phyloP scores from a whole-genome alignment of 2,888 invertebrate genomes.

The Epistrophella euchroma region DNA sequence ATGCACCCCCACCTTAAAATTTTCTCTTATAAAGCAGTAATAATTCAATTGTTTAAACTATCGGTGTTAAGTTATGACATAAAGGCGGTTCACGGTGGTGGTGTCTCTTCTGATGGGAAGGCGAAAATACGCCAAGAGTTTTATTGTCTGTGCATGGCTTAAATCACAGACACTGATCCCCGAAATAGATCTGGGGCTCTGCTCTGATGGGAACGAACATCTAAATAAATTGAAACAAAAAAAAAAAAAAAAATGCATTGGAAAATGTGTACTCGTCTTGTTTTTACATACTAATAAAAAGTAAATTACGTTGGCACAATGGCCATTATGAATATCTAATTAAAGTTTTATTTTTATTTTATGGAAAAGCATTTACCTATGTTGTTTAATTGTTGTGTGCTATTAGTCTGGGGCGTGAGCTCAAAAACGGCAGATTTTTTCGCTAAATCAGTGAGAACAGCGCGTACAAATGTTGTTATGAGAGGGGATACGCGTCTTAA shows the following conservation, averaged over 20 bases:
- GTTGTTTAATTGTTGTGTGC: conserved; percentile 67
- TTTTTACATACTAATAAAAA: conserved; percentile 39
- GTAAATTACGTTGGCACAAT: conserved; percentile 64
- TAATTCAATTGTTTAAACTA: conserved; percentile 71
- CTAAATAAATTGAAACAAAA: conserved; percentile 1
- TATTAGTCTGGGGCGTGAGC: conserved; percentile 12
- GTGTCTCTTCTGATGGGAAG: conserved; percentile 12
- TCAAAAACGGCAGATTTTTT: conserved; percentile 13
- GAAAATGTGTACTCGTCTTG: conserved; percentile 50
- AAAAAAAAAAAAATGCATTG: conserved; percentile 25
- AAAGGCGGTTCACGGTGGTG: conserved; percentile 35
- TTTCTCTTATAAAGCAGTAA: conserved; percentile 17
- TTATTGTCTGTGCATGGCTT: conserved; percentile 1
- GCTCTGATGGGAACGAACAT: conserved; percentile 33
- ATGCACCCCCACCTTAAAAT: conserved; percentile 1
- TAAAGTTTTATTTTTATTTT: conserved; percentile 52
- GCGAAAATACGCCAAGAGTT: conserved; percentile 41
- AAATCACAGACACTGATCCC: conserved; percentile 36
- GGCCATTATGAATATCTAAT: conserved; percentile 74
- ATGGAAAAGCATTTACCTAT: conserved; percentile 65
- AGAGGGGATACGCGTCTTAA: not conserved
- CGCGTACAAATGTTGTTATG: not conserved
- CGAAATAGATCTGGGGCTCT: conserved; percentile 58
- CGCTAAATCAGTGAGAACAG: not conserved
- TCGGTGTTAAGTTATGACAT: conserved; percentile 71